These are phyloP conservation scores for Atethmia centrago DNA, from an alignment of 2,888 invertebrate species.

Conservation along the genomic window DNA sequence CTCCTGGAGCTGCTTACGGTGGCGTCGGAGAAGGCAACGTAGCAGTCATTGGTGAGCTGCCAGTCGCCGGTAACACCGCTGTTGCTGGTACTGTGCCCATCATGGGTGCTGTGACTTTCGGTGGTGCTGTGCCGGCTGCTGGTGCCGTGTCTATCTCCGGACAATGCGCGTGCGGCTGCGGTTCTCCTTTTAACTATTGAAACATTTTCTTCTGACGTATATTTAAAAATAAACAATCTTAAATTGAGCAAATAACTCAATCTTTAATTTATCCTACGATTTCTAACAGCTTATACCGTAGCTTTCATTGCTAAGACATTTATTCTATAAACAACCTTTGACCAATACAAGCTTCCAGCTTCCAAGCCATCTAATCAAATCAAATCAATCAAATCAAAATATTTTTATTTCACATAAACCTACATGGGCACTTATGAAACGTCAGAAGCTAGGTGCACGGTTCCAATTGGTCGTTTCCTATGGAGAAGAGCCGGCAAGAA, in stretches of 20 bases:
- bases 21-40: conserved; percentile 71
- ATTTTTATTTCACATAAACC: too few relatives aligned
- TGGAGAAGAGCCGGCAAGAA: too few relatives aligned
- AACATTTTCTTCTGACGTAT: neutral
- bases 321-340: too few relatives aligned
- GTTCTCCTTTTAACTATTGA: conserved; percentile 10
- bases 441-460: too few relatives aligned
- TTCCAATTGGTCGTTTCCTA: too few relatives aligned
- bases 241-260: neutral
- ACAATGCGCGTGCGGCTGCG: conserved; percentile 49
- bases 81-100: conserved; percentile 67
- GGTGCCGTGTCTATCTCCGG: conserved; percentile 39
- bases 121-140: conserved; percentile 22
- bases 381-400: too few relatives aligned
- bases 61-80: conserved; percentile 52
- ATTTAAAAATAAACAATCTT: neutral
- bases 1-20: conserved; percentile 14
- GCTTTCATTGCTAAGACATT: too few relatives aligned
- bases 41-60: conserved; percentile 67
- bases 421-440: too few relatives aligned
- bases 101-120: conserved; percentile 66
- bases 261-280: neutral
- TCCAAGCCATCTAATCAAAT: too few relatives aligned
- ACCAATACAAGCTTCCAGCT: too few relatives aligned
- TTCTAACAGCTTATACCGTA: too few relatives aligned